Percentiles rank a stretch among this genome's conserved stretches.
These are phyloP conservation scores for Rousettus madagascariensis DNA, from an alignment of 2,797 vertebrate genomes.

Conservation along the genomic window DNA sequence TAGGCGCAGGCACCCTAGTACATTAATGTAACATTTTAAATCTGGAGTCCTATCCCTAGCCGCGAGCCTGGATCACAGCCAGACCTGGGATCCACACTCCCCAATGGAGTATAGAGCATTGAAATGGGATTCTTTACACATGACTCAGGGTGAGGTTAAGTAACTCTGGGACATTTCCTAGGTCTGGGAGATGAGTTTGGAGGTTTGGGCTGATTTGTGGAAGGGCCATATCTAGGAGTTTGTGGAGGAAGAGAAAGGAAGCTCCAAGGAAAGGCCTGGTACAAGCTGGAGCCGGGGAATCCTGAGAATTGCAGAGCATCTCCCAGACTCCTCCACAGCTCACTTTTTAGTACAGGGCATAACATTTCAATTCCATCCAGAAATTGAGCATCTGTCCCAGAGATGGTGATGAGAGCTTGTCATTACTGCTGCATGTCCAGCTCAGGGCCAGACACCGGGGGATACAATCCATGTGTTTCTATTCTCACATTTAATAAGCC, in stretches of 20 bases:
- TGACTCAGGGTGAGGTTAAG: background rate
- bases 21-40: too few species aligned
- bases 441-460: background rate
- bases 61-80: too few species aligned
- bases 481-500: background rate
- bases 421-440: background rate
- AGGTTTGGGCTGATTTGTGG: background rate
- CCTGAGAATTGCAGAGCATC: background rate
- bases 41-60: too few species aligned
- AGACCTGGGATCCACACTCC: too few species aligned
- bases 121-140: background rate
- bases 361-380: background rate
- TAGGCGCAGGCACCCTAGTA: too few species aligned
- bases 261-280: background rate
- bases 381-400: fast-evolving
- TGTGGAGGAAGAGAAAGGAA: background rate
- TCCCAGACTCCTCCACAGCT: background rate
- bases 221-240: too few species aligned
- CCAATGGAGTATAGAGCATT: background rate
- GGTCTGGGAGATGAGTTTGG: background rate
- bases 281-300: background rate
- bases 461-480: fast-evolving
- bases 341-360: background rate
- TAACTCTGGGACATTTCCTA: background rate
- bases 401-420: background rate